These are phyloP conservation scores for Hyposoter dolosus DNA, from an alignment of 2,888 invertebrate genomes.

Conservation along the genomic window DNA sequence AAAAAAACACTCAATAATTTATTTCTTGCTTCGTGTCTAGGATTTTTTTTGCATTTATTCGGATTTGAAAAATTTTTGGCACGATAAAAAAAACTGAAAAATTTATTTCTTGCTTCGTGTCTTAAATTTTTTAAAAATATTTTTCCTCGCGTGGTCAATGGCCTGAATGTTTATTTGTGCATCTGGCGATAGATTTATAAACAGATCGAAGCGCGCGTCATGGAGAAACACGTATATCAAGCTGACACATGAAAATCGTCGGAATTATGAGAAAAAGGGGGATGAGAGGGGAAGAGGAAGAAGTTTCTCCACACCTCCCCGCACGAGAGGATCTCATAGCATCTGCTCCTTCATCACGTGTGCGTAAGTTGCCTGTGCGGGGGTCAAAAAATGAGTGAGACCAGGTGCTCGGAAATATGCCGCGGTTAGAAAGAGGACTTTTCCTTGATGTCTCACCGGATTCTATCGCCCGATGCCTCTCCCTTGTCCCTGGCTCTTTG, in stretches of 20 bases:
- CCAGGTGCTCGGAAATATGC: slow-evolving; percentile 65
- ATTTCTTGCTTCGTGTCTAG: too few species aligned
- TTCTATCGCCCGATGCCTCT: slow-evolving; percentile 8
- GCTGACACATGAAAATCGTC: not conserved
- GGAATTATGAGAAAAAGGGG: slow-evolving; percentile 27
- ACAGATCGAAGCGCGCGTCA: not conserved
- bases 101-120: too few species aligned
- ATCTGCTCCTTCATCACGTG: slow-evolving; percentile 49
- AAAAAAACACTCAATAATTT: too few species aligned
- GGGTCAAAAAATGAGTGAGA: slow-evolving; percentile 58
- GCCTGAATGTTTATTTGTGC: not conserved
- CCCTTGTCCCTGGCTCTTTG: not conserved
- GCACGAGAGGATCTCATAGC: slow-evolving; percentile 26
- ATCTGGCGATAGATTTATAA: not conserved
- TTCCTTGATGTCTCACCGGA: slow-evolving; percentile 35
- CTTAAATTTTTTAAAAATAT: too few species aligned
- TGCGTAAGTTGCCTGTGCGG: slow-evolving; percentile 46
- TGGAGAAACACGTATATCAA: not conserved
- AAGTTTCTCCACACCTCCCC: slow-evolving; percentile 11
- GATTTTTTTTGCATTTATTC: too few species aligned
- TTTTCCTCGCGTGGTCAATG: not conserved
- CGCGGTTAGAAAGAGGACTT: slow-evolving; percentile 63
- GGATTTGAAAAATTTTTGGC: too few species aligned
- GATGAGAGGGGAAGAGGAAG: not conserved
- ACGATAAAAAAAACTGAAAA: too few species aligned